Percentiles rank a stretch among this genome's conserved stretches.
phyloP scores from a whole-genome alignment of 2,797 vertebrate genomes.

The Merluccius polli region DNA sequence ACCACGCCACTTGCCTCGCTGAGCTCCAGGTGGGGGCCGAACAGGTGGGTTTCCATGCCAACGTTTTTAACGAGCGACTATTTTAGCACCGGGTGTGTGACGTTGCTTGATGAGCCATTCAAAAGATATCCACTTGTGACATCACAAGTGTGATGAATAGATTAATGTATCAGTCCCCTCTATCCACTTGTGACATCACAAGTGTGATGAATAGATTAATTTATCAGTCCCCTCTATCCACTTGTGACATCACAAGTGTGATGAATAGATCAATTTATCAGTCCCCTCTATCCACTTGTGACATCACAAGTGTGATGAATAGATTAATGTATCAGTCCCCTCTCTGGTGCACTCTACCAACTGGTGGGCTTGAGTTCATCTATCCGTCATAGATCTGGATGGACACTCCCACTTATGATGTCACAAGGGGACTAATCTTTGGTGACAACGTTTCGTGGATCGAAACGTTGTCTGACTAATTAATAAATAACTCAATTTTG shows the following conservation, averaged over 20 bases:
- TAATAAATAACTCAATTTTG: no score
- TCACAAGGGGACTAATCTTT: not conserved
- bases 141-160: not conserved
- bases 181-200: no score
- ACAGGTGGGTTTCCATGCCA: conserved; percentile 73
- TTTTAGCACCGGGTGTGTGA: not conserved
- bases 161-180: no score
- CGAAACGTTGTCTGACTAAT: no score
- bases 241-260: no score
- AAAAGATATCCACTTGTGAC: not conserved
- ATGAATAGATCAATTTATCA: no score
- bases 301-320: no score
- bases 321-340: no score
- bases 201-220: no score
- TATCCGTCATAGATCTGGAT: not conserved
- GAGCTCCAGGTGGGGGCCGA: conserved; percentile 83
- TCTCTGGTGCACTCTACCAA: not conserved
- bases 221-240: no score
- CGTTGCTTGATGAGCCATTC: not conserved
- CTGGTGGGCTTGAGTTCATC: not conserved
- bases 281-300: no score
- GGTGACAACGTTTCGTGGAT: no score
- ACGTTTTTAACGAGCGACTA: not conserved
- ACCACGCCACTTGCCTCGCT: conserved; percentile 75
- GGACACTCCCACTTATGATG: not conserved